Evolutionary conservation across 2,113 vertebrate species (phyloP).

Genomic region (Mustelus asterias): DNA sequence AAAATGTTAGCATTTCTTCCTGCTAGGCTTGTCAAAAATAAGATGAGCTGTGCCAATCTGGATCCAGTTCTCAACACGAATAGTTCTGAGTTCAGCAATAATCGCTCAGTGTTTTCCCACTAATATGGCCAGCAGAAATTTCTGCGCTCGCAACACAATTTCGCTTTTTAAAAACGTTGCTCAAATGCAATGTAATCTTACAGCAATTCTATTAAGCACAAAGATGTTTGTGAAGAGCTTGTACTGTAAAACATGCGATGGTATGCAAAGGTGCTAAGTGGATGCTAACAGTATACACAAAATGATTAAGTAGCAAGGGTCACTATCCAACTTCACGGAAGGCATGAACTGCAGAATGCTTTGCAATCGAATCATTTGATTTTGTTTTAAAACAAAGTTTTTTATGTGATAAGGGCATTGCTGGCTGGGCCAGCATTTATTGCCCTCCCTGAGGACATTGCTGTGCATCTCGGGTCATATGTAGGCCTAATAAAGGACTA

Average conservation of each 20-base stretch:
- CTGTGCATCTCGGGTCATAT: no score
- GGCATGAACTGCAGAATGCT: neutral
- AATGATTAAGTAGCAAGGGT: neutral
- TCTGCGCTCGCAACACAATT: neutral
- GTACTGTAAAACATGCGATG: neutral
- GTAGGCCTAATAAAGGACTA: no score
- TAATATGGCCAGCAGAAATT: neutral
- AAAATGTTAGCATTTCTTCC: neutral
- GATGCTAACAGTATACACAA: neutral
- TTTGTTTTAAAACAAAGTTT: neutral
- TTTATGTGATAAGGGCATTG: no score
- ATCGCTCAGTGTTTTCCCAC: neutral
- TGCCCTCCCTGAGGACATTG: no score
- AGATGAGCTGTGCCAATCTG: neutral
- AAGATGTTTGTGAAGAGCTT: neutral
- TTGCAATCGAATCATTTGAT: neutral
- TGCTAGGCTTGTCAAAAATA: neutral
- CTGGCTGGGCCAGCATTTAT: no score
- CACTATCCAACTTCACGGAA: neutral
- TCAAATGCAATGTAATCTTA: neutral
- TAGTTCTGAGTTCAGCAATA: neutral
- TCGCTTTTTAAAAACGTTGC: neutral
- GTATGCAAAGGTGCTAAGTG: neutral
- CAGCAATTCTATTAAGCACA: neutral
- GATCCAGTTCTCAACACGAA: neutral